phyloP scores from a whole-genome alignment of 2,113 vertebrate species.

The Leucopsar rothschildi region DNA sequence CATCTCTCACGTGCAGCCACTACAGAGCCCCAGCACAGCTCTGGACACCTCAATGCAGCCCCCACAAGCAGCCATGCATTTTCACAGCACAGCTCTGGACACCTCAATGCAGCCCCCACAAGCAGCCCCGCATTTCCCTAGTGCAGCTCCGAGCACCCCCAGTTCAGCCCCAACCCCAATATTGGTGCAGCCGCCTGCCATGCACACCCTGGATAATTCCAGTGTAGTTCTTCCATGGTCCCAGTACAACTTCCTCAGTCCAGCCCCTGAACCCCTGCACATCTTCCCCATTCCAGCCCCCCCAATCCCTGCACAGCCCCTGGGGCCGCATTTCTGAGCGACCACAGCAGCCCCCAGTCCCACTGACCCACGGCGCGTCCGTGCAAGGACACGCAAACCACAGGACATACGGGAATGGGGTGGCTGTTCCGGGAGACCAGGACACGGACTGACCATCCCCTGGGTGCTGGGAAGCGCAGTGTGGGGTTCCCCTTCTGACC shows the following conservation, averaged over 20 bases:
- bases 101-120: not conserved
- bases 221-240: not conserved
- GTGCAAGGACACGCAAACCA: not conserved
- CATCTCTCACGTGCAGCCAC: not conserved
- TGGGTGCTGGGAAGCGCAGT: accelerated
- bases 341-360: not conserved
- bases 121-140: no score
- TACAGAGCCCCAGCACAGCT: not conserved
- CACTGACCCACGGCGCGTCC: accelerated
- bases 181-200: not conserved
- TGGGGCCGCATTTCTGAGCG: not conserved
- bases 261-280: not conserved
- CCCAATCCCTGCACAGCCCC: not conserved
- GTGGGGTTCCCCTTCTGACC: not conserved
- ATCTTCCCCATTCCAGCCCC: not conserved
- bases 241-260: not conserved
- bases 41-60: no score
- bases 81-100: no score
- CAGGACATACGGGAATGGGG: accelerated
- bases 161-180: not conserved
- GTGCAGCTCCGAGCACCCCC: not conserved
- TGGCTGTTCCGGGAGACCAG: accelerated
- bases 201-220: not conserved
- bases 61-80: no score
- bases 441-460: not conserved